Evolutionary conservation across 30 jellyfish, hydroid and myxozoan species (phyloP).

Genomic region (Aurelia aurita complex sp. Pacific): DNA sequence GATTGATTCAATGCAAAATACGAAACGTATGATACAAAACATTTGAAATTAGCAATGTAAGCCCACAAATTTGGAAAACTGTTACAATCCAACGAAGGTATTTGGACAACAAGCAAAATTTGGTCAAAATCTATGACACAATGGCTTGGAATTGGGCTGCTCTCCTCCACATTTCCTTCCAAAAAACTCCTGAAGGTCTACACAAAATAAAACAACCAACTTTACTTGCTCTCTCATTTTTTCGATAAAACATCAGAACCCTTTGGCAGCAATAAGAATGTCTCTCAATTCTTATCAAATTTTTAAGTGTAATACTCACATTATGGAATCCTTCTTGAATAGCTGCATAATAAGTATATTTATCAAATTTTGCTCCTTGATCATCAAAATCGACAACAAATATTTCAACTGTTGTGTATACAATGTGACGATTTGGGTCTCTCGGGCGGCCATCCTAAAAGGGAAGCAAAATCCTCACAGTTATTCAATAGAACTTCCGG

Average conservation of each 20-base stretch:
- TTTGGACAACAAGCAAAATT: too few relatives aligned
- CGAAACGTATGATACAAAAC: background rate
- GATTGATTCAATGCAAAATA: background rate
- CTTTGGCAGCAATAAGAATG: too few relatives aligned
- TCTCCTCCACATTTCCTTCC: too few relatives aligned
- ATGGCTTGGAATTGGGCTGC: too few relatives aligned
- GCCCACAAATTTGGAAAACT: background rate
- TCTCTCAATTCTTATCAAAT: background rate
- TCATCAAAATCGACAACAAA: slow-evolving; percentile 76
- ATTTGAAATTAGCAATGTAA: background rate
- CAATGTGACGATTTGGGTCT: slow-evolving; percentile 55
- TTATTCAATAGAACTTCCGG: too few relatives aligned
- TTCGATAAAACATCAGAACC: too few relatives aligned
- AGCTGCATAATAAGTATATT: slow-evolving; percentile 65
- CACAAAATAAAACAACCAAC: too few relatives aligned
- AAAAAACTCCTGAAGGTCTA: too few relatives aligned
- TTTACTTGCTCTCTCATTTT: too few relatives aligned
- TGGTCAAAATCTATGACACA: too few relatives aligned
- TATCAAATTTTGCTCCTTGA: slow-evolving; percentile 79
- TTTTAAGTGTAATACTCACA: slow-evolving; percentile 14
- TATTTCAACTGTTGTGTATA: slow-evolving; percentile 52
- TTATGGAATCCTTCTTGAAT: slow-evolving; percentile 78
- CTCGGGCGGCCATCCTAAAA: slow-evolving; percentile 80
- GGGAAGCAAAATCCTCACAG: background rate
- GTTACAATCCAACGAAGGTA: too few relatives aligned